Evolutionary conservation across 2,113 vertebrate species (phyloP).

Genomic region (Heterotis niloticus): DNA sequence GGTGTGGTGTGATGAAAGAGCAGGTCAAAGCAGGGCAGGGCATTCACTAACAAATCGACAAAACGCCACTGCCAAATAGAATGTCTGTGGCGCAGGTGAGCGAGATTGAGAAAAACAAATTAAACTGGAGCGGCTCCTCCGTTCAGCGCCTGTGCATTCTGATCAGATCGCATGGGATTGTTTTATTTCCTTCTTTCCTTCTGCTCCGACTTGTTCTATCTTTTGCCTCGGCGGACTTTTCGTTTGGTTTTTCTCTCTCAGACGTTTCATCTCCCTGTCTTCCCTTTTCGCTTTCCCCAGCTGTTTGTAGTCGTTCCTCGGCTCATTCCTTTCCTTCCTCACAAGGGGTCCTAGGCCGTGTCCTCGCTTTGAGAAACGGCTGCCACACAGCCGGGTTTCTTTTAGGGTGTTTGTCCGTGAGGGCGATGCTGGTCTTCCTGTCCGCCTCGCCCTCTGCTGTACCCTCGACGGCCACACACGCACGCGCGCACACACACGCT

Average conservation of each 20-base stretch:
- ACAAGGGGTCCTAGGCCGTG: not conserved
- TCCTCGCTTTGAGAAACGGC: not conserved
- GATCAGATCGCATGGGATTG: not conserved
- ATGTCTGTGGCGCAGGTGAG: constrained; percentile 3
- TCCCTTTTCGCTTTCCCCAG: not conserved
- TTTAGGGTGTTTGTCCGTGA: not conserved
- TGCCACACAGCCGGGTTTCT: not conserved
- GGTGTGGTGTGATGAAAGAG: constrained; percentile 34
- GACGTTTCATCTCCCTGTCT: not conserved
- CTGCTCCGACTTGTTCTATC: constrained; percentile 8
- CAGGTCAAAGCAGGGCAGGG: constrained; percentile 28
- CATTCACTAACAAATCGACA: constrained; percentile 39
- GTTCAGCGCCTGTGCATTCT: constrained; percentile 24
- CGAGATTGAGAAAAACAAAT: constrained; percentile 37
- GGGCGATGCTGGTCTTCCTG: constrained; percentile 20
- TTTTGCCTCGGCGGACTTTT: constrained; percentile 13
- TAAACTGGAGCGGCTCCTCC: constrained; percentile 34
- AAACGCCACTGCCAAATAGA: constrained; percentile 40
- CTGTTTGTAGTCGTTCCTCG: not conserved
- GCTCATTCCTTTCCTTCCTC: not conserved
- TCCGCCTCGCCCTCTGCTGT: constrained; percentile 38
- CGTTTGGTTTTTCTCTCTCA: constrained; percentile 5
- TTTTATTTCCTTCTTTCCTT: not conserved
- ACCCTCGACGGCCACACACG: not conserved
- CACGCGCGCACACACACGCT: constrained; percentile 10